phyloP scores from a whole-genome alignment of 2,888 invertebrate species.

The Tromatobia lineatoria region DNA sequence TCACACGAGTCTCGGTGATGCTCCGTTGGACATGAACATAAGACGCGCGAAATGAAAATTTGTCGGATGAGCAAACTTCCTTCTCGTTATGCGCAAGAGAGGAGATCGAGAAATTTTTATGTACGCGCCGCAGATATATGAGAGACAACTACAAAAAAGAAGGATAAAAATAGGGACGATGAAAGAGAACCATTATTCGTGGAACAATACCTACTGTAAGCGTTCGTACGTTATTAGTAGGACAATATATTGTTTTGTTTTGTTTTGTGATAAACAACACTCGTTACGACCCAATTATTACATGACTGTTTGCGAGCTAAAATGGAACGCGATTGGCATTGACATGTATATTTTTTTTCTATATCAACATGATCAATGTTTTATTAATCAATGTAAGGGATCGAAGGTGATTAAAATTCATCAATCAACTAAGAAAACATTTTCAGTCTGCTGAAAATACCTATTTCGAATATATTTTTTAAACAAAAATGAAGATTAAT shows the following conservation, averaged over 20 bases:
- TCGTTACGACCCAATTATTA: neutral
- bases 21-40: slow-evolving; percentile 51
- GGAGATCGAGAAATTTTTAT: slow-evolving; percentile 23
- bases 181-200: neutral
- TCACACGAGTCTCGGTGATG: slow-evolving; percentile 43
- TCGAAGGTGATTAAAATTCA: too few species aligned
- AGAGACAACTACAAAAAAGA: neutral
- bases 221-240: neutral
- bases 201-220: neutral
- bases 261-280: neutral
- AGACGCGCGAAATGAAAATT: slow-evolving; percentile 46
- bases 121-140: neutral
- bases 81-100: slow-evolving; percentile 49
- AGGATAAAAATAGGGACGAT: neutral
- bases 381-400: too few species aligned
- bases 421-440: too few species aligned
- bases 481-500: too few species aligned
- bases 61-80: slow-evolving; percentile 25
- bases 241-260: neutral
- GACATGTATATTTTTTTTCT: too few species aligned
- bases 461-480: too few species aligned
- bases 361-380: too few species aligned
- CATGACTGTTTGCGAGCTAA: neutral
- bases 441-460: too few species aligned
- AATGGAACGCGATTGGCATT: too few species aligned